Base-by-base conservation (phyloP, 2,797 vertebrate species). In the Odontamblyopus lacepedii region DNA sequence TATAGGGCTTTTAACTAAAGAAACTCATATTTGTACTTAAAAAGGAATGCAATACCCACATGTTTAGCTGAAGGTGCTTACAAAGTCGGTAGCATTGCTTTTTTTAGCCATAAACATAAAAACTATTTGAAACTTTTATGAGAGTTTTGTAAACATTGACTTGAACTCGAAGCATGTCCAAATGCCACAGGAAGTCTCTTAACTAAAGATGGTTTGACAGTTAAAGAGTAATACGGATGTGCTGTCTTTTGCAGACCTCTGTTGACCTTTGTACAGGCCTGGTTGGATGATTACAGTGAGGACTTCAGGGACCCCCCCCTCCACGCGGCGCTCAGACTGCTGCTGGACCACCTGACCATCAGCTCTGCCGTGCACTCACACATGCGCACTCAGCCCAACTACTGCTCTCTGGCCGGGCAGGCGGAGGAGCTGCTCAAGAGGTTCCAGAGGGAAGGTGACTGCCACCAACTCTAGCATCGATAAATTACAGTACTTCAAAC, bases 201-300 rank as follows among this genome's bases (percentile, higher is more conserved):
- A 16, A n/a, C 48, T 64, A 5, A 8, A 60, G 56, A 18, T 75
- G 70, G 67, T 2, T 16, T 26, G 65, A 60, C 5, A 41, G 59
- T 79, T 76, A 70, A 67, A 61, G 55, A 48, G 5, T 81, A 62
- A 77, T 27, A 0, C 9, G 48, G 59, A 1, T 27, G 41, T 1
- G 0, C 74, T 73, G 41, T 15, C 61, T 41, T 8, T 56, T 38
- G 12, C 82, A 94, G 93, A 63, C 78, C 78, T 48, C 78, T 94
- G 77, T 35, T 90, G 78, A 63, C 76, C 69, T 83, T 94, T 5
- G 68, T 94, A 76, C 90, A 93, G 81, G 89, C 78, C 12, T 97
- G 96, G 96, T 81, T 97, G 63, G 94, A 91, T 11, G 92, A 94
- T 69, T 94, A 95, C 85, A 93, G 92, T 1, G 93, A 94, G 76